Conservation (phyloP, 2,888 invertebrate species). For the Macaria liturata region DNA sequence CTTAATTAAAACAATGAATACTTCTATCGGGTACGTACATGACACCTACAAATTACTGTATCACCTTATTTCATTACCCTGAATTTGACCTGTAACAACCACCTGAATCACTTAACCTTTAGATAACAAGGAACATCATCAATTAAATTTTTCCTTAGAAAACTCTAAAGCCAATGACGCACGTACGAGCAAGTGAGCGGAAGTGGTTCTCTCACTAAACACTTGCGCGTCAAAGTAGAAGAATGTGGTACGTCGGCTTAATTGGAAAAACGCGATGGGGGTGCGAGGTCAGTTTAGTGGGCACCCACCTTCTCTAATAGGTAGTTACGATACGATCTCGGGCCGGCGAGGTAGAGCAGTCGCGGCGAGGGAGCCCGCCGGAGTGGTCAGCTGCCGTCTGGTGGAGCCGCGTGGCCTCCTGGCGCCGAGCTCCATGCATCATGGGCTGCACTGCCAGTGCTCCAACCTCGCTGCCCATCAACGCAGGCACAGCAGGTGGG, state of each 20-base stretch:
- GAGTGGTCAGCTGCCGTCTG: constrained; percentile 31
- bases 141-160: background rate
- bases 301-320: constrained; percentile 76
- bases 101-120: too few relatives aligned
- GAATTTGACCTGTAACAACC: too few relatives aligned
- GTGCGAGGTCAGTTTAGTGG: constrained; percentile 80
- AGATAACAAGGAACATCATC: background rate
- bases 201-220: constrained; percentile 53
- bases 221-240: constrained; percentile 70
- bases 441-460: constrained; percentile 80
- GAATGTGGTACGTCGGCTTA: constrained; percentile 70
- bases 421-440: constrained; percentile 42
- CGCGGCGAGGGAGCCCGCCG: constrained; percentile 20
- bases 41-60: too few relatives aligned
- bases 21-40: too few relatives aligned
- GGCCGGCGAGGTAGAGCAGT: constrained; percentile 20
- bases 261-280: constrained; percentile 82
- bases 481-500: constrained; percentile 59
- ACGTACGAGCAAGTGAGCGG: constrained; percentile 40
- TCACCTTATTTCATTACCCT: too few relatives aligned
- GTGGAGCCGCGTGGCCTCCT: constrained; percentile 40
- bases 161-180: constrained; percentile 23
- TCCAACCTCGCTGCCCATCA: constrained; percentile 56
- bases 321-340: constrained; percentile 75
- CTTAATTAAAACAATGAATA: too few relatives aligned